These are phyloP conservation scores for Clusia tigrina DNA, from an alignment of 2,888 invertebrate genomes.

Conservation along the genomic window DNA sequence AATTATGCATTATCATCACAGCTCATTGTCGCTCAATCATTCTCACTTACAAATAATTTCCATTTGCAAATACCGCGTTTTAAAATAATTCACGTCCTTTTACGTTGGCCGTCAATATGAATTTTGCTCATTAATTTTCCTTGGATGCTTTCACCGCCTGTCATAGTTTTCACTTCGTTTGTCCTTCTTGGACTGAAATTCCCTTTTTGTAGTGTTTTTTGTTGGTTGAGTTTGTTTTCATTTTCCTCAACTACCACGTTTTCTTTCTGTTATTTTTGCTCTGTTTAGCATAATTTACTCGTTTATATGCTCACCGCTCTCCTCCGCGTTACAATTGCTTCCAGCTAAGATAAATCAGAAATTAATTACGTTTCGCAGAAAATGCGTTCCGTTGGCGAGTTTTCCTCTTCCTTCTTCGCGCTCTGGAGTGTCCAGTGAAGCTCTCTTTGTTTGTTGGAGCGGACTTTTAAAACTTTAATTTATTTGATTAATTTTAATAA, in stretches of 20 bases:
- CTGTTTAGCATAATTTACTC: background rate
- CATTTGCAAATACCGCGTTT: background rate
- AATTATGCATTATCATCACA: no score
- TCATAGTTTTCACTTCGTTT: background rate
- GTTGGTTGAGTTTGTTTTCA: background rate
- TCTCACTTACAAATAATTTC: background rate
- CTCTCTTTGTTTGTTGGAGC: no score
- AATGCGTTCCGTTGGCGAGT: background rate
- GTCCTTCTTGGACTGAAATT: background rate
- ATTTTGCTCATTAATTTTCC: background rate
- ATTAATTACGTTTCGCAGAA: conserved; percentile 2
- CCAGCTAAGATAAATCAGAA: background rate
- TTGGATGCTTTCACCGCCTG: no score
- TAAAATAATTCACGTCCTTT: background rate
- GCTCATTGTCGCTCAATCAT: no score
- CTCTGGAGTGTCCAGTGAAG: no score
- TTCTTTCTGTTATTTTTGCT: background rate
- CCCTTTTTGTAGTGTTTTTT: background rate
- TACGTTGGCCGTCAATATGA: background rate
- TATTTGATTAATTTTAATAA: no score
- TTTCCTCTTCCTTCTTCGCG: no score
- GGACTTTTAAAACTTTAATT: no score
- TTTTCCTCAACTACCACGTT: background rate
- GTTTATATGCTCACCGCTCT: background rate
- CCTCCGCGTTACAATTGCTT: background rate